These are phyloP conservation scores for Gadopsis bispinosus DNA, from an alignment of 2,797 vertebrate species.

Conservation along the genomic window DNA sequence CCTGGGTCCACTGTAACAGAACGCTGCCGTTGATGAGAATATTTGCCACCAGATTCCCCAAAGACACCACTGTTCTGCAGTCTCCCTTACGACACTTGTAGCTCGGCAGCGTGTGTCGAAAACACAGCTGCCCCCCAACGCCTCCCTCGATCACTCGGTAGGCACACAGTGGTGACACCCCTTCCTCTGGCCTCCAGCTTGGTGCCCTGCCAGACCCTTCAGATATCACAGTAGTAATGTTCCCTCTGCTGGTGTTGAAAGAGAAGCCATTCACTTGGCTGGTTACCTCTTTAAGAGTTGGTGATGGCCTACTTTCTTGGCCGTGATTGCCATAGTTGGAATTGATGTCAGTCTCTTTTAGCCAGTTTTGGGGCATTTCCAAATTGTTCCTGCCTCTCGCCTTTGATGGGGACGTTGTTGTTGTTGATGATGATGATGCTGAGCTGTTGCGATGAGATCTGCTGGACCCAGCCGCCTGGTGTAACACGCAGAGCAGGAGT, in stretches of 20 bases:
- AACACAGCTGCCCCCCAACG: constrained; percentile 87
- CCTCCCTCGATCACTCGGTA: constrained; percentile 88
- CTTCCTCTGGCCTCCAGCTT: constrained; percentile 41
- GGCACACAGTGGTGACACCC: constrained; percentile 86
- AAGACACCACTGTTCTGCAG: constrained; percentile 86
- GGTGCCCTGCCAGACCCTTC: constrained; percentile 47
- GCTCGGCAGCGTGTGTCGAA: constrained; percentile 85
- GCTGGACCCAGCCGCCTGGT: constrained; percentile 59
- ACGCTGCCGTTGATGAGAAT: constrained; percentile 93
- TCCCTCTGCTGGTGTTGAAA: constrained; percentile 57
- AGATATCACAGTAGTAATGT: constrained; percentile 55
- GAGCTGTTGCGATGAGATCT: constrained; percentile 48
- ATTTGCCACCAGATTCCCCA: constrained; percentile 88
- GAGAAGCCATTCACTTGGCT: constrained; percentile 29
- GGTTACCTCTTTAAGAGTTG: constrained; percentile 54
- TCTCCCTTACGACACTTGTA: constrained; percentile 85
- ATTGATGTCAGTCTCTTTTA: constrained; percentile 43
- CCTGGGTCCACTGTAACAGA: constrained; percentile 90
- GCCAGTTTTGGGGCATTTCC: constrained; percentile 39
- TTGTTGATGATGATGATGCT: constrained; percentile 29
- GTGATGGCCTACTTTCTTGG: constrained; percentile 46
- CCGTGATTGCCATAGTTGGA: constrained; percentile 48
- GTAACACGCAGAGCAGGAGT: constrained; percentile 76
- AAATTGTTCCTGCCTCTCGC: constrained; percentile 44
- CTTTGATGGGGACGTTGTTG: constrained; percentile 52